A percentile compares a stretch with the other conserved stretches of the same genome.
Conservation (phyloP, 2,797 vertebrate species). For the Myotis pilosus region DNA sequence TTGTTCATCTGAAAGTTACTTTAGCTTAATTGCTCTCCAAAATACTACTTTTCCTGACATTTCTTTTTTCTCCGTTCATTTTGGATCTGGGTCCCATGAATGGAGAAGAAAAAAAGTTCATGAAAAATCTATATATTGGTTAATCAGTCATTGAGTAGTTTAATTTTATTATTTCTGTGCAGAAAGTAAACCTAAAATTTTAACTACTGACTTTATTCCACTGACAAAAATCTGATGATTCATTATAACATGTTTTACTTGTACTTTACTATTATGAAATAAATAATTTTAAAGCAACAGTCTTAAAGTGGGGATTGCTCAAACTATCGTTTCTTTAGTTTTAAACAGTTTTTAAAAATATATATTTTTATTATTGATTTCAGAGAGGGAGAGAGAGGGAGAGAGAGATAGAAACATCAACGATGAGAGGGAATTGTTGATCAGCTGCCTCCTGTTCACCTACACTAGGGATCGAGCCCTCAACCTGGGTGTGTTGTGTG, state of each 20-base stretch:
- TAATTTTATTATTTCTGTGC: not conserved
- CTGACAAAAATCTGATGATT: not conserved
- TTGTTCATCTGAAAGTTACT: not conserved
- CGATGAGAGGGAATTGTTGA: too few relatives aligned
- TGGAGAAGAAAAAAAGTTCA: not conserved
- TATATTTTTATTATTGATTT: too few relatives aligned
- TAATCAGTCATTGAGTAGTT: not conserved
- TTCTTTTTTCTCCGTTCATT: not conserved
- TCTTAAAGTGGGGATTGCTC: not conserved
- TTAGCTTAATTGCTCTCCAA: not conserved
- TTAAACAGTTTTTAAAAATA: not conserved
- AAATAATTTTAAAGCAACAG: not conserved
- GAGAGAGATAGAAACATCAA: too few relatives aligned
- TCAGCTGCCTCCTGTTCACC: too few relatives aligned
- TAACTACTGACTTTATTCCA: not conserved
- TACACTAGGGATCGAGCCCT: too few relatives aligned
- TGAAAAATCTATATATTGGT: not conserved
- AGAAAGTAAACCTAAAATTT: not conserved
- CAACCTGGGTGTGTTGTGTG: too few relatives aligned
- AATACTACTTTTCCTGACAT: not conserved
- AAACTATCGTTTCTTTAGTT: not conserved
- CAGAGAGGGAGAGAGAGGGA: too few relatives aligned
- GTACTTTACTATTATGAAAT: not conserved
- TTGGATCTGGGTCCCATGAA: not conserved
- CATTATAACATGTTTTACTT: not conserved